Conservation (phyloP, 1,140 invertebrate genomes). For the Ooceraea biroi region DNA sequence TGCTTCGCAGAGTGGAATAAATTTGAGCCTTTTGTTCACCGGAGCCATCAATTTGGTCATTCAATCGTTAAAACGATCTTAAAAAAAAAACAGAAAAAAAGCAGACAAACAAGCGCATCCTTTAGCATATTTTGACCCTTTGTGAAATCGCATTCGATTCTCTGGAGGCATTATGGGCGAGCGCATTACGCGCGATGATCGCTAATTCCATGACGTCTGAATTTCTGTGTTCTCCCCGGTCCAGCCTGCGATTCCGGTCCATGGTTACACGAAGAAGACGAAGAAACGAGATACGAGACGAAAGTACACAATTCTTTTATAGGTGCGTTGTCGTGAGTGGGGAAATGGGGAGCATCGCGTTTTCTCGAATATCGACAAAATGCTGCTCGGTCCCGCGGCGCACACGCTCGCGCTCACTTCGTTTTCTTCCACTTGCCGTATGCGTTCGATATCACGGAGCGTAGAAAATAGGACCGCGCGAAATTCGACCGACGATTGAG, state of each 20-base stretch:
- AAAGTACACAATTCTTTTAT: conserved; percentile 25
- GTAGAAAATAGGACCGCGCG: conserved; percentile 53
- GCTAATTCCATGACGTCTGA: conserved; percentile 17
- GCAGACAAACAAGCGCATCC: not conserved
- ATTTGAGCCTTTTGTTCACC: conserved; percentile 69
- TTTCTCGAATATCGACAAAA: conserved; percentile 47
- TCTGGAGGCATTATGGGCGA: not conserved
- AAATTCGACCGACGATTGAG: conserved; percentile 71
- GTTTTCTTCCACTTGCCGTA: conserved; percentile 49
- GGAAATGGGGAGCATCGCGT: too few species aligned
- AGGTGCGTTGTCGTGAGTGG: conserved; percentile 8
- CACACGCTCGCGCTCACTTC: conserved; percentile 31
- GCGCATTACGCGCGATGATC: not conserved
- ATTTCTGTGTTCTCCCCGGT: conserved; percentile 1
- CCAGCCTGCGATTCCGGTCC: not conserved
- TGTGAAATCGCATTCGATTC: not conserved
- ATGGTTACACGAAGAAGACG: not conserved
- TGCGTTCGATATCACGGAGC: conserved; percentile 58
- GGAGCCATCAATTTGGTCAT: conserved; percentile 62
- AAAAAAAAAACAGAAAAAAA: conserved; percentile 7
- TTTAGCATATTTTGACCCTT: not conserved
- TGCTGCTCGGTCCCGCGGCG: conserved; percentile 25
- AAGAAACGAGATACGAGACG: not conserved
- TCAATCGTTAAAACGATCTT: conserved; percentile 65
- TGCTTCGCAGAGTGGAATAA: conserved; percentile 72